Conservation (phyloP, 2,888 invertebrate species). For the Standfussiana lucernea region DNA sequence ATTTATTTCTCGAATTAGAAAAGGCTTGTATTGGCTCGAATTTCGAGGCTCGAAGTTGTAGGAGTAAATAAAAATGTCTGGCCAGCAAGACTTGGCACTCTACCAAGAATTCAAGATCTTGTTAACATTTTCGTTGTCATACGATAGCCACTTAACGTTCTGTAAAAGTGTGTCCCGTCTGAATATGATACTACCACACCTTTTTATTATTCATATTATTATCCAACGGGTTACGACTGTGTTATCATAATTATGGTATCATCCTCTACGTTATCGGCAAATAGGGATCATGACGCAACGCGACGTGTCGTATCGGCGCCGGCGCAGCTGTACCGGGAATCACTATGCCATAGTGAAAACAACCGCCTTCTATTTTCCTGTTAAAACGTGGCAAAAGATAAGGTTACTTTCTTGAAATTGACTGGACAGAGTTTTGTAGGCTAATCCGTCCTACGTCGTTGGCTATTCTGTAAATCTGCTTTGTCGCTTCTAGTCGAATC, state of each 20-base stretch:
- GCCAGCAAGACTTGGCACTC: conserved; percentile 26
- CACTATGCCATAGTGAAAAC: conserved; percentile 39
- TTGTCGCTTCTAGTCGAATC: not conserved
- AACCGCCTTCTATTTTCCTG: conserved; percentile 44
- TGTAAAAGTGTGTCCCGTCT: conserved; percentile 14
- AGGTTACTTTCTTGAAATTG: not conserved
- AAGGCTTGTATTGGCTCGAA: not conserved
- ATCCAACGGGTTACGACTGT: conserved; percentile 28
- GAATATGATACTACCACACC: conserved; percentile 6
- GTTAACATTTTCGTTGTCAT: conserved; percentile 28
- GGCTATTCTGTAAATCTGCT: not conserved
- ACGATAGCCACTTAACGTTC: conserved; percentile 14
- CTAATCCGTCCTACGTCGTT: not conserved
- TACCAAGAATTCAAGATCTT: conserved; percentile 33
- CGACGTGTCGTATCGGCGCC: conserved; percentile 69
- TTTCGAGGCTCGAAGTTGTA: not conserved
- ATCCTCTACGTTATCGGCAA: conserved; percentile 38
- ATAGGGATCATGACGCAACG: conserved; percentile 65
- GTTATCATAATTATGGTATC: conserved; percentile 54
- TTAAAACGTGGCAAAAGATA: conserved; percentile 21
- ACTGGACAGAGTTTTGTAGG: not conserved
- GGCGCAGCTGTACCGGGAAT: conserved; percentile 65
- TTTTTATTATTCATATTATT: conserved; percentile 24
- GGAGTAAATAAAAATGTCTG: conserved; percentile 20
- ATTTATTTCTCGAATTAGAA: not conserved